A percentile compares a stretch with the other conserved stretches of the same genome.
Evolutionary conservation across 2,797 vertebrate genomes (phyloP).

Genomic region (Muraenolepis orangiensis): DNA sequence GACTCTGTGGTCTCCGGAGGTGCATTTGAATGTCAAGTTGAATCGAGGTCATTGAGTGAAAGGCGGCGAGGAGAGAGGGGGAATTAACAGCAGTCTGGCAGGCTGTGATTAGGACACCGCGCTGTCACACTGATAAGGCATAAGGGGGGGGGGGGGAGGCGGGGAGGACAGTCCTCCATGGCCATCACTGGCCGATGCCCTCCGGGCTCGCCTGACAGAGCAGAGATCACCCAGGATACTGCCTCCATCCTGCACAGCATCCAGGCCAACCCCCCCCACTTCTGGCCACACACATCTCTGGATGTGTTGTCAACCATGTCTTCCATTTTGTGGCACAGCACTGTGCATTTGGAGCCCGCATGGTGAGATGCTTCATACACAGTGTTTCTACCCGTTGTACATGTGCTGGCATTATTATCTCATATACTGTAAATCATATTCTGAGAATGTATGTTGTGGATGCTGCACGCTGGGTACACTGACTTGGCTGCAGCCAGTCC

Average conservation of each 20-base stretch:
- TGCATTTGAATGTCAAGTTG: conserved; percentile 4
- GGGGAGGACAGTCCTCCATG: conserved; percentile 48
- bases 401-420: neutral
- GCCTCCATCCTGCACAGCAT: conserved; percentile 10
- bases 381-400: neutral
- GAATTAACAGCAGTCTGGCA: conserved; percentile 58
- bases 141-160: conserved; percentile 34
- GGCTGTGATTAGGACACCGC: conserved; percentile 69
- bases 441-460: neutral
- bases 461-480: neutral
- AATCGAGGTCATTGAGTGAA: conserved; percentile 43
- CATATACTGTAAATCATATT: neutral
- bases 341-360: neutral
- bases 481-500: neutral
- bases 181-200: conserved; percentile 53
- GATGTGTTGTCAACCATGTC: neutral
- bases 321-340: neutral
- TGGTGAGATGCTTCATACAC: neutral
- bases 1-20: neutral
- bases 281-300: neutral
- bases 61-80: conserved; percentile 1
- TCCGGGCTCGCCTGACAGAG: conserved; percentile 27
- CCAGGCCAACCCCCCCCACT: conserved; percentile 5
- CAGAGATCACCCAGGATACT: conserved; percentile 39
- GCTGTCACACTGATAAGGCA: conserved; percentile 73